Conservation (phyloP, 2,888 invertebrate species). For the Lumbricus terrestris region DNA sequence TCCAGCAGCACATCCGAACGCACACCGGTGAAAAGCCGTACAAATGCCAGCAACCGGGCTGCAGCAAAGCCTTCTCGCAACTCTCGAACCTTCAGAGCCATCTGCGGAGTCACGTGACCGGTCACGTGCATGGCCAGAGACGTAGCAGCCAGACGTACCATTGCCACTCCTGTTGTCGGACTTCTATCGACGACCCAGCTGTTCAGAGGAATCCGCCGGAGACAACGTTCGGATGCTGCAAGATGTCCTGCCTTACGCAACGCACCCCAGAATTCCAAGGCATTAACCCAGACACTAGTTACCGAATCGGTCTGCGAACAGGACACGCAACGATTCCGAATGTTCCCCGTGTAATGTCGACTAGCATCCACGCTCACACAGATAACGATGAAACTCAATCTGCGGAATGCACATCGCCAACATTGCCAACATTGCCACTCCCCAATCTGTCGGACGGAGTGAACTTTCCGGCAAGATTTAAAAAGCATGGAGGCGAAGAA, state of each 20-base stretch:
- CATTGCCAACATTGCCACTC: not conserved
- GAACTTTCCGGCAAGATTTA: not conserved
- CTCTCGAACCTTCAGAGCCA: slow-evolving; percentile 98
- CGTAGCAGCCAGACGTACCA: slow-evolving; percentile 95
- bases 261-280: not conserved
- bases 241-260: not conserved
- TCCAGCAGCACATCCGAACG: slow-evolving; percentile 98
- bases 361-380: not conserved
- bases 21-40: slow-evolving; percentile 89
- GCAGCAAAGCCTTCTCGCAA: slow-evolving; percentile 94
- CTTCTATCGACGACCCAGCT: slow-evolving; percentile 85
- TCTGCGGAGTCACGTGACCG: slow-evolving; percentile 92
- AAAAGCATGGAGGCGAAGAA: not conserved
- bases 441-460: not conserved
- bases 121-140: slow-evolving; percentile 98
- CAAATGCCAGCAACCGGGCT: slow-evolving; percentile 88
- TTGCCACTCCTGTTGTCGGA: slow-evolving; percentile 99
- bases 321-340: not conserved
- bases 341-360: not conserved
- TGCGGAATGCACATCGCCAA: not conserved
- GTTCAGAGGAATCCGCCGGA: too few relatives aligned
- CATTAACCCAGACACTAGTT: not conserved
- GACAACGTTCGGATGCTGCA: not conserved
- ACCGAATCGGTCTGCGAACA: not conserved
- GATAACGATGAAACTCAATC: not conserved